Evolutionary conservation across 1,140 invertebrate species (phyloP).

Genomic region (Calliphora vicina): DNA sequence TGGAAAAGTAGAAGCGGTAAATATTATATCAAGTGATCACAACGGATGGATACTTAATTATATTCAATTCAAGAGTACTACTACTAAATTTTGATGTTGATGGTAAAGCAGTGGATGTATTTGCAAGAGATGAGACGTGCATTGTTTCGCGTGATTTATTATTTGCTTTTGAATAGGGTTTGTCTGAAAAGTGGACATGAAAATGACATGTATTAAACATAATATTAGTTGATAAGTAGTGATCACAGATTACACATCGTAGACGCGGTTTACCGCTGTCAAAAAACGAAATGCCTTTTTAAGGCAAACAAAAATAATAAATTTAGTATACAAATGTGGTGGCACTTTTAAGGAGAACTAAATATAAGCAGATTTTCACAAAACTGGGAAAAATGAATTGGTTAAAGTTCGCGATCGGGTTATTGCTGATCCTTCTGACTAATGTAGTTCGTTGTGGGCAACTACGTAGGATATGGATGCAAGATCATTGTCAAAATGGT

Average conservation of each 20-base stretch:
- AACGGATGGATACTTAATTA: slow-evolving; percentile 36
- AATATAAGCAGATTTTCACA: neutral
- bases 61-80: no score
- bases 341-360: no score
- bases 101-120: no score
- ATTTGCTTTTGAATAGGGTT: no score
- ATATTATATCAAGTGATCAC: slow-evolving; percentile 52
- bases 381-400: neutral
- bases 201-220: neutral
- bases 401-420: neutral
- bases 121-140: no score
- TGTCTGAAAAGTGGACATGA: neutral
- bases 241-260: slow-evolving; percentile 56
- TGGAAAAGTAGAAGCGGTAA: neutral
- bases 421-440: neutral
- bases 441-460: slow-evolving; percentile 39
- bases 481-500: slow-evolving; percentile 56
- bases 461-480: slow-evolving; percentile 58
- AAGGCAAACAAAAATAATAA: neutral
- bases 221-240: slow-evolving; percentile 49
- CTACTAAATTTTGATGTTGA: no score
- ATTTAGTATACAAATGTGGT: no score
- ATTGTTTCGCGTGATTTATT: no score
- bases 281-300: neutral
- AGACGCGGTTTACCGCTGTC: slow-evolving; percentile 41